Conservation (phyloP, 2,888 invertebrate genomes). For the Amphiduros pacificus region DNA sequence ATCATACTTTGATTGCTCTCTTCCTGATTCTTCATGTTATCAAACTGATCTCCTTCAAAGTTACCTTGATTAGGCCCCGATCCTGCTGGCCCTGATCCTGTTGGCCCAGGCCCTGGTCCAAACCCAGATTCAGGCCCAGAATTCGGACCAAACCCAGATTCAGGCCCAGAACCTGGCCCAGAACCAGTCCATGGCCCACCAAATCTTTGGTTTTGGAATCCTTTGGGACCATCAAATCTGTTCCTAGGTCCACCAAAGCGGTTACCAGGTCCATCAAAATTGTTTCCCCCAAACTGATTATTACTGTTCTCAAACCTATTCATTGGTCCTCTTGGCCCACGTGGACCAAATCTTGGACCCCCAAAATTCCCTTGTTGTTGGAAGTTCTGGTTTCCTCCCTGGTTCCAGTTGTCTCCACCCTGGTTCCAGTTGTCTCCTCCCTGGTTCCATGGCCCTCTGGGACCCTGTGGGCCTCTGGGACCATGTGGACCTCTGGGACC, state of each 20-base stretch:
- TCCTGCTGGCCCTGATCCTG: no score
- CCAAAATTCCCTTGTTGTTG: not conserved
- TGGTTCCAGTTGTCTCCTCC: not conserved
- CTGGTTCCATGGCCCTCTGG: no score
- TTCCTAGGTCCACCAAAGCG: not conserved
- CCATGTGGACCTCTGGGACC: not conserved
- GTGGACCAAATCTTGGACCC: not conserved
- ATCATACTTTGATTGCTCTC: no score
- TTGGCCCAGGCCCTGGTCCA: no score
- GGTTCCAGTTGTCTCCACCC: conserved; percentile 1
- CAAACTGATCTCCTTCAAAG: no score
- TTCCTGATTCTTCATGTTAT: no score
- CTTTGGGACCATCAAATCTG: conserved; percentile 8
- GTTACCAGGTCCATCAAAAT: conserved; percentile 5
- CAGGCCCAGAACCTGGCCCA: no score
- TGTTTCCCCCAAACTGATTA: conserved; percentile 3
- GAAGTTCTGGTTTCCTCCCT: not conserved
- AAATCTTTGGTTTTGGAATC: not conserved
- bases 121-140: no score
- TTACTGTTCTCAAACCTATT: no score
- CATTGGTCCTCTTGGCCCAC: no score
- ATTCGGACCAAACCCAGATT: no score
- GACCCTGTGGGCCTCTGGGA: conserved; percentile 13
- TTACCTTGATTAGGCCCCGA: no score
- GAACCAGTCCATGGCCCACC: not conserved